These are phyloP conservation scores for Ostrea denselamellosa DNA, from an alignment of 1,140 invertebrate species.

Conservation along the genomic window DNA sequence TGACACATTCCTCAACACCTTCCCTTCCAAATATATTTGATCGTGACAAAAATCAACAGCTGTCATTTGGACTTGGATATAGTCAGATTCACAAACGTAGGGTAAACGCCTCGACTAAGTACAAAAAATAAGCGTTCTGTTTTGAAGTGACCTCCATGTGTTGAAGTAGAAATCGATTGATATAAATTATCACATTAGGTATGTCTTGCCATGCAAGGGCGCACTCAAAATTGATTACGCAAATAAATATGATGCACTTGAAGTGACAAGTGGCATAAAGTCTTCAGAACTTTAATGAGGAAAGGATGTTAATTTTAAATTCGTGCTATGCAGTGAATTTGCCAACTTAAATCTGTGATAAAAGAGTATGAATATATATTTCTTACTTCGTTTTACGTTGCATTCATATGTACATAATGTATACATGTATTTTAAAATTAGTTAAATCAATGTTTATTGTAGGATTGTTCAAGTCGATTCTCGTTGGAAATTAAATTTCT, in stretches of 20 bases:
- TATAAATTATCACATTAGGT: not conserved
- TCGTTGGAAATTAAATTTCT: not conserved
- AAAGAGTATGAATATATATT: not conserved
- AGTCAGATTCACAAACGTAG: slow-evolving; percentile 50
- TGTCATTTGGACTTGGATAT: slow-evolving; percentile 52
- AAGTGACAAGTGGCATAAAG: slow-evolving; percentile 4
- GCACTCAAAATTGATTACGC: slow-evolving; percentile 23
- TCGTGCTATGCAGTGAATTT: slow-evolving; percentile 19
- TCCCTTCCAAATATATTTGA: slow-evolving; percentile 51
- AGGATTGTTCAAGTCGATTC: not conserved
- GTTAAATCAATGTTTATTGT: not conserved
- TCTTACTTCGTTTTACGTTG: not conserved
- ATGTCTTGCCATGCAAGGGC: not conserved
- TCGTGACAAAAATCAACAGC: slow-evolving; percentile 19
- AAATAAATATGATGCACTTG: slow-evolving; percentile 20
- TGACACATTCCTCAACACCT: slow-evolving; percentile 50
- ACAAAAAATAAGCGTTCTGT: not conserved
- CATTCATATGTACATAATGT: slow-evolving; percentile 17
- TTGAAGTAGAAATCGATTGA: not conserved
- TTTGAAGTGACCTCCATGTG: not conserved
- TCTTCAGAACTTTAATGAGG: not conserved
- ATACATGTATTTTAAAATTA: slow-evolving; percentile 20
- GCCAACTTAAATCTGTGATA: slow-evolving; percentile 29
- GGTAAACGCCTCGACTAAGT: slow-evolving; percentile 43
- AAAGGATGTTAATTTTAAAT: slow-evolving; percentile 8